Evolutionary conservation across 2,888 invertebrate genomes (phyloP).

Genomic region (Griposia aprilina): DNA sequence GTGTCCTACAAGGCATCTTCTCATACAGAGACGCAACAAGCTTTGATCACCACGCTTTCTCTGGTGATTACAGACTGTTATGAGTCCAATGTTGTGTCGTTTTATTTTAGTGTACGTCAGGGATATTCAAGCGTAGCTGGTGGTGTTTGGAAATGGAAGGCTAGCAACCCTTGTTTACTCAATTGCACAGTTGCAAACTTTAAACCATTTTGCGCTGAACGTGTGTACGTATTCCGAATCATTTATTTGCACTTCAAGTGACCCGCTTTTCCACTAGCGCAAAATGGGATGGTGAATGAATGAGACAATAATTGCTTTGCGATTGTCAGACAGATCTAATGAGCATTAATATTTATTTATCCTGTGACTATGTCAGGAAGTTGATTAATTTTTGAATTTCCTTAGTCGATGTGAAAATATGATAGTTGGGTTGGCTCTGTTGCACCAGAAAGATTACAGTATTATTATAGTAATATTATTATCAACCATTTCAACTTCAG

Average conservation of each 20-base stretch:
- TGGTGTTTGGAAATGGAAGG: neutral
- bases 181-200: constrained; percentile 59
- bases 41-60: neutral
- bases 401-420: too few relatives aligned
- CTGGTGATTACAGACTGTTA: neutral
- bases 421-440: too few relatives aligned
- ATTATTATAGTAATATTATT: too few relatives aligned
- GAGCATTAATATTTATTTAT: too few relatives aligned
- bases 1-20: neutral
- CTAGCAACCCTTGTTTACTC: constrained; percentile 55
- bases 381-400: too few relatives aligned
- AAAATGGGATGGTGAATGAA: constrained; percentile 1
- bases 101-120: neutral
- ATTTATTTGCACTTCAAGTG: constrained; percentile 42
- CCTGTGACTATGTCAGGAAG: too few relatives aligned
- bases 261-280: constrained; percentile 18
- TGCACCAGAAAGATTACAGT: too few relatives aligned
- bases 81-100: neutral
- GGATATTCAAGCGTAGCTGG: neutral
- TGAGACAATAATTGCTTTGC: too few relatives aligned
- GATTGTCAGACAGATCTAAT: too few relatives aligned
- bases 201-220: constrained; percentile 48
- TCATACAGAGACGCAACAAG: neutral
- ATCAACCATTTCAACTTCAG: too few relatives aligned
- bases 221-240: constrained; percentile 34